These are phyloP conservation scores for Drosophila flavopinicola DNA, from an alignment of 2,888 invertebrate genomes.

Conservation along the genomic window DNA sequence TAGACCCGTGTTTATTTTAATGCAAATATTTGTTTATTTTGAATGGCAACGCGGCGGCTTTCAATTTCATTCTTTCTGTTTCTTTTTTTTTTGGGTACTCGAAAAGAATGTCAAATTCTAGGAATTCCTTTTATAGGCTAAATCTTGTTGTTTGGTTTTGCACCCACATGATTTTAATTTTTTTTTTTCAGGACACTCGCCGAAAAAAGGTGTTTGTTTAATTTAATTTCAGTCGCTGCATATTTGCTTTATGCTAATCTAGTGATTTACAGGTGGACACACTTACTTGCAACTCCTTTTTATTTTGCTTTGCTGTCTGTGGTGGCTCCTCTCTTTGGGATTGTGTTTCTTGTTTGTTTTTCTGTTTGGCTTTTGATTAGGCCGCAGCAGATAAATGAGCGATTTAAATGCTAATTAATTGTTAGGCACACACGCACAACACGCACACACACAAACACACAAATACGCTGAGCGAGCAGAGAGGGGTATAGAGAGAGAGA, in stretches of 20 bases:
- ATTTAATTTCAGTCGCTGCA: conserved; percentile 34
- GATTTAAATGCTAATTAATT: conserved; percentile 74
- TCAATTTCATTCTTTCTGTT: conserved; percentile 7
- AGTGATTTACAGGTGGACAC: conserved; percentile 33
- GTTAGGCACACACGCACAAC: conserved; percentile 44
- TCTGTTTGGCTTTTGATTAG: conserved; percentile 52
- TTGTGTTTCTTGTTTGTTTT: conserved; percentile 3
- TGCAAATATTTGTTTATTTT: conserved; percentile 78
- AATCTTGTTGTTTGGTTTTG: conserved; percentile 9
- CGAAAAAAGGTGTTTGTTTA: conserved; percentile 10
- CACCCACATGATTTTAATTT: no score
- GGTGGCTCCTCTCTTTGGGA: not conserved
- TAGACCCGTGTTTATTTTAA: conserved; percentile 67
- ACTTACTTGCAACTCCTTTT: conserved; percentile 39
- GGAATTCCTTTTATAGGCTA: conserved; percentile 16
- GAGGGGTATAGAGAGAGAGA: not conserved
- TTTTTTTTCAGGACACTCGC: conserved; percentile 6
- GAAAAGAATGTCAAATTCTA: conserved; percentile 42
- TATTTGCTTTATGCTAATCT: conserved; percentile 47
- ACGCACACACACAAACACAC: conserved; percentile 9
- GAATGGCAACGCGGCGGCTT: conserved; percentile 36
- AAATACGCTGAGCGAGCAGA: conserved; percentile 1
- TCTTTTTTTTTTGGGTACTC: conserved; percentile 14
- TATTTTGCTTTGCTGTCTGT: conserved; percentile 1
- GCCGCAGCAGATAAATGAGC: conserved; percentile 53